Percentiles rank a stretch among this genome's conserved stretches.
phyloP scores from a whole-genome alignment of 2,797 vertebrate genomes.

The Coluber constrictor region DNA sequence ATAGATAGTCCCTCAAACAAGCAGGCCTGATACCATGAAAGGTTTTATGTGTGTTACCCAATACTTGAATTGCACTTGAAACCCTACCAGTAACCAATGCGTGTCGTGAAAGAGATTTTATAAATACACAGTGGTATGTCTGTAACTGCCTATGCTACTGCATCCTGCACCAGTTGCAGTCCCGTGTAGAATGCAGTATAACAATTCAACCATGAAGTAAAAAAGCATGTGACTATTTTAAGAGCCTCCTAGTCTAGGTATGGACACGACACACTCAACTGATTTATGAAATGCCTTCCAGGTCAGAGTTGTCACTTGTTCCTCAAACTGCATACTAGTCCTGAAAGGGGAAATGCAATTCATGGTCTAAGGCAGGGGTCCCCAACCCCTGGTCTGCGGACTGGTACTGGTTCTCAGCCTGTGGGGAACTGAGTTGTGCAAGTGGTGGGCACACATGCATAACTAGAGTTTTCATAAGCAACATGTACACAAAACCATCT shows the following conservation, averaged over 20 bases:
- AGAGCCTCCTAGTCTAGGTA: neutral
- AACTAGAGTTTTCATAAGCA: neutral
- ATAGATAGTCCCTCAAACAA: neutral
- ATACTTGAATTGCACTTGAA: neutral
- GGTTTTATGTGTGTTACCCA: neutral
- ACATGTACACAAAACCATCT: neutral
- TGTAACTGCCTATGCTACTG: neutral
- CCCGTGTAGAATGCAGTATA: neutral
- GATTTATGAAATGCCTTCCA: neutral
- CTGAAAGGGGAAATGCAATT: neutral
- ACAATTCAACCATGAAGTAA: neutral
- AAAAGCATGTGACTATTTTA: neutral
- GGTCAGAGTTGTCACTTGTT: neutral
- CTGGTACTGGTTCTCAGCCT: neutral
- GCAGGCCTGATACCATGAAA: neutral
- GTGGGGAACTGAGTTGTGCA: neutral
- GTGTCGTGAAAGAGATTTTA: neutral
- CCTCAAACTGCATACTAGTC: neutral
- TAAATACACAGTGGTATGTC: neutral
- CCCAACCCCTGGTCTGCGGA: neutral
- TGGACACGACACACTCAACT: neutral
- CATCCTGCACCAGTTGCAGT: neutral
- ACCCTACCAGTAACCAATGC: neutral
- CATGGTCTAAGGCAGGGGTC: neutral
- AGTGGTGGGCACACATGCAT: neutral